Percentiles rank a stretch among this genome's conserved stretches.
Evolutionary conservation across 2,797 vertebrate species (phyloP).

Genomic region (Xiphophorus birchmanni): DNA sequence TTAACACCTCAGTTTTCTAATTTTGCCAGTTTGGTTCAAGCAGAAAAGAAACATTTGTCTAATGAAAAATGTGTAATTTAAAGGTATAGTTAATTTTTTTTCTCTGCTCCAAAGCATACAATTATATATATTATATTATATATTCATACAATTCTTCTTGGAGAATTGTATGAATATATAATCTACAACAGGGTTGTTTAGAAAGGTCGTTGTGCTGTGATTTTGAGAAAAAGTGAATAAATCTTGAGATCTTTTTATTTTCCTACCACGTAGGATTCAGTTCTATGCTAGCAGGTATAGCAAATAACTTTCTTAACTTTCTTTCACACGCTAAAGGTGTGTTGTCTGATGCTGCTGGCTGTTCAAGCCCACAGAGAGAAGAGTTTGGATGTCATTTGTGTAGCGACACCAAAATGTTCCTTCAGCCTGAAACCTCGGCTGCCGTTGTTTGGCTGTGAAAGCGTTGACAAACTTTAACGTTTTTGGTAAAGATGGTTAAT

Average conservation of each 20-base stretch:
- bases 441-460: not conserved
- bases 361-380: not conserved
- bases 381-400: too few species aligned
- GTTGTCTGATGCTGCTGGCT: not conserved
- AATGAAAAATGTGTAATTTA: not conserved
- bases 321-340: not conserved
- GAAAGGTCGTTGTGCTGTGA: not conserved
- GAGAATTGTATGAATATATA: not conserved
- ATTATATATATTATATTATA: too few species aligned
- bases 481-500: not conserved
- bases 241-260: not conserved
- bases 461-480: not conserved
- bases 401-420: too few species aligned
- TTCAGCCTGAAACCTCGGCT: not conserved
- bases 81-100: not conserved
- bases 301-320: not conserved
- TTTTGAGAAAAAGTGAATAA: not conserved
- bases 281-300: not conserved
- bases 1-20: constrained; percentile 19
- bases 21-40: constrained; percentile 1
- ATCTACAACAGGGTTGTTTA: not conserved
- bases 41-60: not conserved
- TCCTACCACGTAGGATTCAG: not conserved
- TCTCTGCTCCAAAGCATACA: too few species aligned
- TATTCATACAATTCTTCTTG: too few species aligned